Base-by-base conservation (phyloP, 1,140 invertebrate species). In the Stegodyphus mimosarum region DNA sequence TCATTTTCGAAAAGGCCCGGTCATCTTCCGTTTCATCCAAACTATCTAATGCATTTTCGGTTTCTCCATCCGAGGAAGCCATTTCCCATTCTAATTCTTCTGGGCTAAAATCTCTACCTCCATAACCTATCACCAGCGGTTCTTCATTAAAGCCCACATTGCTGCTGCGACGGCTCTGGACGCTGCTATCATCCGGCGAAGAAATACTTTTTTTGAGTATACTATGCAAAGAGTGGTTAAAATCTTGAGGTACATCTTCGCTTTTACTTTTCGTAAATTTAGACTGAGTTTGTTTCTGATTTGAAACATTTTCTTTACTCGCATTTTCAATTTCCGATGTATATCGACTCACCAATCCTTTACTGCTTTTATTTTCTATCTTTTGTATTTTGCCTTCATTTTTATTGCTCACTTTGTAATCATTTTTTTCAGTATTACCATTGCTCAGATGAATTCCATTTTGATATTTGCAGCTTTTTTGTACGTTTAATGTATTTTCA, bases 1-100 rank as follows among this genome's bases (percentile, higher is more conserved):
- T 87, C 15, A 87, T 81, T 66, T 83, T 87, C 1, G 78, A 79
- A 17, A 83, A 79, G 2, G 69, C 66, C 10, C 72, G 75, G 15
- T 87, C 86, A 13, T 87, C 86, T 55, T 87, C 86, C 0, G 85
- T 86, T 71, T 83, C 86, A 17, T 87, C 86, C 64, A 83, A 72
- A n/a, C 86, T 87, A 13, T 87, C 86, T 17, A 50, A 72, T 33
- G 49, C 64, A n/a, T 52, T 74, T 55, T 81, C 85, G 10, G 53
- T 64, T 63, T 83, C 86, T 6, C 52, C 73, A 51, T 83, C 78
- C 1, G 72, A 83, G 15, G 48, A 51, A 18, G 73, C 72, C 69
- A 87, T 78, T 7, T 87, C 86, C 86, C 86, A 87, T 48, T 87
- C 86, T 7, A 80, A 53, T 53, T 87, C 86, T 60, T 87, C 86